These are phyloP conservation scores for Leptothorax acervorum DNA, from an alignment of 2,888 invertebrate genomes.

Conservation along the genomic window DNA sequence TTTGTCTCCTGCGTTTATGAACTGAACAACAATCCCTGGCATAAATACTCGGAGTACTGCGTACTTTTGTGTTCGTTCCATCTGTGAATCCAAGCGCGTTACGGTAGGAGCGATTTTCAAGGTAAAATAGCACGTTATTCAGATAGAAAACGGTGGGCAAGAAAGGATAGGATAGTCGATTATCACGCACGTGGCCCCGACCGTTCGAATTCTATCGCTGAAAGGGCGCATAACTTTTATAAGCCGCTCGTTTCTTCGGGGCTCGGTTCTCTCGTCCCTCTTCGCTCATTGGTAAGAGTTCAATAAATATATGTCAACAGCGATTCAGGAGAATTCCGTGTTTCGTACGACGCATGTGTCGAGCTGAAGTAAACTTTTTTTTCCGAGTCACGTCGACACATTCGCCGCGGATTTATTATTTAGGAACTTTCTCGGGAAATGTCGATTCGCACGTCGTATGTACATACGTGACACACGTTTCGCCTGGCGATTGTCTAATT, in stretches of 20 bases:
- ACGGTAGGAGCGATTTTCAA: background rate
- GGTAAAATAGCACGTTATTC: background rate
- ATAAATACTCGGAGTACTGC: background rate
- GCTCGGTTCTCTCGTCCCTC: background rate
- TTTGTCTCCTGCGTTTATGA: background rate
- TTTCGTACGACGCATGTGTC: background rate
- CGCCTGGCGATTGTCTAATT: no score
- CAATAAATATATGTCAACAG: background rate
- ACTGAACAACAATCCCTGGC: background rate
- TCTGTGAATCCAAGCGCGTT: background rate
- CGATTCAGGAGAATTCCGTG: background rate
- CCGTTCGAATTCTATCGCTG: background rate
- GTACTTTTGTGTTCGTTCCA: background rate
- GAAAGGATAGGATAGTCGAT: background rate
- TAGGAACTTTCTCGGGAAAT: background rate
- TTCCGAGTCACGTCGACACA: background rate
- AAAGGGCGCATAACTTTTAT: background rate
- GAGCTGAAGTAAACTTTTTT: background rate
- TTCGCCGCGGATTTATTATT: background rate
- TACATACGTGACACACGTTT: background rate
- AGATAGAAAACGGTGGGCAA: background rate
- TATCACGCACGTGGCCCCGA: background rate
- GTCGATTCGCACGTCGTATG: background rate
- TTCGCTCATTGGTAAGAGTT: conserved; percentile 24
- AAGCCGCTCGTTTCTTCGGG: background rate